Evolutionary conservation across 2,113 vertebrate species (phyloP).

Genomic region (Glaucidium brasilianum): DNA sequence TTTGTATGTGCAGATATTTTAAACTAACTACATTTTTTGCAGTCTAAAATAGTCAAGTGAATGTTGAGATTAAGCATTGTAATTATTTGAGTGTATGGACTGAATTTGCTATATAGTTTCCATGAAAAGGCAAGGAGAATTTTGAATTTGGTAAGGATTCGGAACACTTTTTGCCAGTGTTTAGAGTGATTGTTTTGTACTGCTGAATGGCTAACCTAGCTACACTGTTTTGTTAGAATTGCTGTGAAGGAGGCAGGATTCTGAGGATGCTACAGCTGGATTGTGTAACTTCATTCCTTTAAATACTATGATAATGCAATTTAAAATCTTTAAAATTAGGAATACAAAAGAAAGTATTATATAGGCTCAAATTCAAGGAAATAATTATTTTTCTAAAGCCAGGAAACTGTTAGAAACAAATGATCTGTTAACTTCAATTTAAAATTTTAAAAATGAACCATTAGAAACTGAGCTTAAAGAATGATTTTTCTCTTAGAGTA

Average conservation of each 20-base stretch:
- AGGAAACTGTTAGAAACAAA: background rate
- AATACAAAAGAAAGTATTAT: background rate
- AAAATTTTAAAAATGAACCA: background rate
- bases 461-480: background rate
- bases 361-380: background rate
- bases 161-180: background rate
- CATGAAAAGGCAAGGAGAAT: background rate
- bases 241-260: background rate
- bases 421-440: rapidly evolving
- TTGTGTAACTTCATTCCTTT: background rate
- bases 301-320: background rate
- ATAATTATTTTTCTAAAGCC: background rate
- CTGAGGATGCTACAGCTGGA: background rate
- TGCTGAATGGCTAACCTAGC: background rate
- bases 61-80: background rate
- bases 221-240: background rate
- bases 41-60: background rate
- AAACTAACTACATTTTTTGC: background rate
- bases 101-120: background rate
- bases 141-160: background rate
- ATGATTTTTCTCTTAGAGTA: background rate
- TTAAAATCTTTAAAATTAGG: background rate
- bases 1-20: background rate
- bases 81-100: background rate
- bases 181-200: background rate